phyloP scores from a whole-genome alignment of 23 tunicate genomes.

The Halocynthia aurantium region DNA sequence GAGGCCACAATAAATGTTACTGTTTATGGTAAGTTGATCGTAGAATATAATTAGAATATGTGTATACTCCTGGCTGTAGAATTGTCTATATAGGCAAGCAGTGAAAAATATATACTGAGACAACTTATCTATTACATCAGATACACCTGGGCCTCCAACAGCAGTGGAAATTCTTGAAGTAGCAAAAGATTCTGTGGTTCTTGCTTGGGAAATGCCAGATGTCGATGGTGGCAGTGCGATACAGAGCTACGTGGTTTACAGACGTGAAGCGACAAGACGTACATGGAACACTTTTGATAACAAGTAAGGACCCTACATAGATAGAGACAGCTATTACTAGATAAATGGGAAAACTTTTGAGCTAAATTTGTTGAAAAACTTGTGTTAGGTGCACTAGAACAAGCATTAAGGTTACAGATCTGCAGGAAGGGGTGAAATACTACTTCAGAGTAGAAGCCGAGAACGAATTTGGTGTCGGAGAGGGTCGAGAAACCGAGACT shows the following conservation, averaged over 20 bases:
- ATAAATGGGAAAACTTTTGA: not conserved
- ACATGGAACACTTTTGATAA: constrained; percentile 88
- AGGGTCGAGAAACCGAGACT: constrained; percentile 63
- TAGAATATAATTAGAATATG: not conserved
- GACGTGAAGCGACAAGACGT: constrained; percentile 63
- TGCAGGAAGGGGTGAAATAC: constrained; percentile 71
- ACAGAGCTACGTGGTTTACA: constrained; percentile 72
- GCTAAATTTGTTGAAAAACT: not conserved
- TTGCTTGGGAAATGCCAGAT: constrained; percentile 84
- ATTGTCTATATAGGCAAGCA: not conserved
- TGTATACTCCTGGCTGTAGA: not conserved
- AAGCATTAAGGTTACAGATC: constrained; percentile 54
- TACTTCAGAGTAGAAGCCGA: constrained; percentile 83
- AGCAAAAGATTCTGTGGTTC: constrained; percentile 39
- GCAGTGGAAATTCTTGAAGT: constrained; percentile 57
- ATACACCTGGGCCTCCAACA: constrained; percentile 84
- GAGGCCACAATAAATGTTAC: constrained; percentile 65
- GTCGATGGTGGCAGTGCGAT: constrained; percentile 86
- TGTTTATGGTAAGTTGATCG: constrained; percentile 24
- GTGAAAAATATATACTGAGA: not conserved
- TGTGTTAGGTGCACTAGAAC: constrained; percentile 35
- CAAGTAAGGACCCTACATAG: not conserved
- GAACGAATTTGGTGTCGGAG: constrained; percentile 94
- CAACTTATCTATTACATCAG: constrained; percentile 12
- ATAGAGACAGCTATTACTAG: not conserved